Base-by-base conservation (phyloP, 2,797 vertebrate species). In the Arctocebus calabarensis region DNA sequence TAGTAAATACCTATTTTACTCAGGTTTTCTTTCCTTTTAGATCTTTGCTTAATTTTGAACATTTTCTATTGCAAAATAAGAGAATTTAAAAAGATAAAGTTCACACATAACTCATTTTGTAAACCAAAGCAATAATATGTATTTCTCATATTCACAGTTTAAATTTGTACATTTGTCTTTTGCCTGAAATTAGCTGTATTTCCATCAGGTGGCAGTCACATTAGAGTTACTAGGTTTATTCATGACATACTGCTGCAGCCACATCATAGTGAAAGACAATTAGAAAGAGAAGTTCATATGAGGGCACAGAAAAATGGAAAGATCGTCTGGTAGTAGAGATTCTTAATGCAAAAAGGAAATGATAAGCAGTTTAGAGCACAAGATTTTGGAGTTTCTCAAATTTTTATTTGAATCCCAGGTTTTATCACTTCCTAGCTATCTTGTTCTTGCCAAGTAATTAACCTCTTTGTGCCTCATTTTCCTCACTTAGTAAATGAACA, bases 201-300 rank as follows among this genome's bases (percentile, higher is more conserved):
- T 57, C 94, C 77, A 16, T 94, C 32, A 95, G 71, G 61, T 95
- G 84, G 88, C 88, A 92, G 70, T 93, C 85, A 91, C 77, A 32
- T 0, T 71, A 12, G 40, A 61, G 4, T 82, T 79, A 79, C 43
- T 78, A 43, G 17, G 19, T 23, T 70, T 52, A 29, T n/a, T 89
- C 32, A 57, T 84, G 70, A 78, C 3, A 29, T 8, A 68, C 52
- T 45, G 75, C 48, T 27, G 32, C 29, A 43, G 12, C 29, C 34
- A 19, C 2, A 45, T 75, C 17, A 45, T 55, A 32, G 29, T 45
- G 22, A 23, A 64, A 91, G 88, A 78, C 71, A 79, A 40, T 61
- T 90, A 92, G 82, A 64, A 37, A 78, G 48, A 62, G 45, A 84
- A 48, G 13, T n/a, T 70, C 9, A 1, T 77, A 5, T 73, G 55